Evolutionary conservation across 2,888 invertebrate genomes (phyloP), one percentile per base, ranked within the genome.

Genomic region (Lypha dubia): DNA sequence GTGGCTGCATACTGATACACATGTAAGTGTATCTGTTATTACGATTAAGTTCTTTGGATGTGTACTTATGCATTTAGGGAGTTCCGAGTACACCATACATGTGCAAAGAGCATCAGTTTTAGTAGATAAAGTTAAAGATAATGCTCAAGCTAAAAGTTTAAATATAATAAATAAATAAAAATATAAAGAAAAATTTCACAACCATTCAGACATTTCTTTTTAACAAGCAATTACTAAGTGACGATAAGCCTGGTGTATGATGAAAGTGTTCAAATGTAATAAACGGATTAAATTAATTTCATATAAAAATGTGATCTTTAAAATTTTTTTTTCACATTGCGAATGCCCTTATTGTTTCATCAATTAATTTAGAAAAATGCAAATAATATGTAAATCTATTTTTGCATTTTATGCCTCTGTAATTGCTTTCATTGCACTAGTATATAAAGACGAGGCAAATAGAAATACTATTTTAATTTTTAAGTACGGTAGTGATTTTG

Each of bases 361-460:
- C 60, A 70, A 46, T 49, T 41, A 38, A 60, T 68, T 44, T 74
- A 73, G 38, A 73, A 67, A n/a, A 15, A 60, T 73, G 63, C 49
- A 80, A 76, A 83, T 51, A 73, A 62, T 63, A 77, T 85, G 35
- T 32, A 49, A 85, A 80, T 83, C 70, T 49, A 32, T 41, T 35
- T 56, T n/a, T 28, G n/a, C n/a, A 22, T 28, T 49, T 35, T 22
- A 17, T 56, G 46, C 11, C 35, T 24, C n/a, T 15, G 35, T 44
- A n/a, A 3, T 41, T 38, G 58, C 35, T 53, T n/a, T 32, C 20
- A 44, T 20, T 79, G 35, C 56, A 15, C 74, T 84, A n/a, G n/a
- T n/a, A 84, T 84, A 84, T 49, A 84, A 84, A 81, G 74, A 46
- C 62, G 1, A 68, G 17, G 28, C 22, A 49, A 20, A 53, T 60